Conservation (phyloP, 2,797 vertebrate genomes). For the Phrynocephalus vlangalii region DNA sequence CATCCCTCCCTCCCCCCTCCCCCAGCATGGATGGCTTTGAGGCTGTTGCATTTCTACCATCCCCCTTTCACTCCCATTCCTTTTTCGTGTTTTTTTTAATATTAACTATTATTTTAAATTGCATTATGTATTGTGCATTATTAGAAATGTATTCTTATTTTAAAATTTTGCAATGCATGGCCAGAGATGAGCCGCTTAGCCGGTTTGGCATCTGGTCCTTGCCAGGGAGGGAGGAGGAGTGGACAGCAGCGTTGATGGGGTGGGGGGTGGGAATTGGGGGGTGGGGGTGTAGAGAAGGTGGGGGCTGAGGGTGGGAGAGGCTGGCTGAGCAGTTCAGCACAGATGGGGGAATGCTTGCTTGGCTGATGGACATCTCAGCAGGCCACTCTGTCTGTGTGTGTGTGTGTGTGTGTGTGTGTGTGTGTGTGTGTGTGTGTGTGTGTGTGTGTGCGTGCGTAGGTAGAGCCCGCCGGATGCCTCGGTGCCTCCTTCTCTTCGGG, state of each 20-base stretch:
- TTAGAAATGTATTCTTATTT: too few relatives aligned
- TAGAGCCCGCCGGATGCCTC: too few relatives aligned
- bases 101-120: too few relatives aligned
- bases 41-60: too few relatives aligned
- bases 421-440: too few relatives aligned
- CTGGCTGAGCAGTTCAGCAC: background rate
- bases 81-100: too few relatives aligned
- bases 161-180: background rate
- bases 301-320: background rate
- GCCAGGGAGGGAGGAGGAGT: background rate
- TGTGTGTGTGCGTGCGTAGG: too few relatives aligned
- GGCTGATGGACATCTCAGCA: background rate
- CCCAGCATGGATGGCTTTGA: background rate
- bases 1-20: background rate
- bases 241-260: background rate
- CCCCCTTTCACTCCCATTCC: too few relatives aligned
- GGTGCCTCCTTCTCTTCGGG: too few relatives aligned
- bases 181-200: background rate
- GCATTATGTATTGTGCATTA: too few relatives aligned
- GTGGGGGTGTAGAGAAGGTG: background rate
- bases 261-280: background rate
- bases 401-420: too few relatives aligned
- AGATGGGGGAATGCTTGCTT: background rate
- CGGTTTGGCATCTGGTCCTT: slow-evolving; percentile 8
- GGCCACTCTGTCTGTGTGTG: too few relatives aligned